Evolutionary conservation across 2,888 invertebrate genomes (phyloP).

Genomic region (Dione juno): DNA sequence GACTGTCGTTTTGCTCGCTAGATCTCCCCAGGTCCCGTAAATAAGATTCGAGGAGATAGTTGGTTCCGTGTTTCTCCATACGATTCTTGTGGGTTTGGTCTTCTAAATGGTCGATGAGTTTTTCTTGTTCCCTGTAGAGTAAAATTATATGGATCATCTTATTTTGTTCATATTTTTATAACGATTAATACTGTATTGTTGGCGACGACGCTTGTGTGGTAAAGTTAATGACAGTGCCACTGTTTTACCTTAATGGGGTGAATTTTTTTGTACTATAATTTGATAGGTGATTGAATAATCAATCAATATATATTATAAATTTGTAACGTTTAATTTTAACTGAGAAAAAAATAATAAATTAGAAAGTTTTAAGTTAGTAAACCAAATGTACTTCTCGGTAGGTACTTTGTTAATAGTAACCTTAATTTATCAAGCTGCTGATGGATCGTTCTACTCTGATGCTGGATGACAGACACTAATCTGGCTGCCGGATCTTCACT

Average conservation of each 20-base stretch:
- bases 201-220: too few species aligned
- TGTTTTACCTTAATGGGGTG: too few species aligned
- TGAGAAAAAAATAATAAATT: too few species aligned
- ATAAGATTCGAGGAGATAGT: slow-evolving; percentile 91
- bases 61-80: slow-evolving; percentile 89
- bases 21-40: slow-evolving; percentile 78
- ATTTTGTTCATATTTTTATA: too few species aligned
- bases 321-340: too few species aligned
- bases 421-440: slow-evolving; percentile 78
- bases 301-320: too few species aligned
- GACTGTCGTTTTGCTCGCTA: slow-evolving; percentile 79
- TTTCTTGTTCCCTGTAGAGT: slow-evolving; percentile 86
- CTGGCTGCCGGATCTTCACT: slow-evolving; percentile 73
- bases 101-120: slow-evolving; percentile 90
- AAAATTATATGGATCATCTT: neutral
- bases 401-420: slow-evolving; percentile 48
- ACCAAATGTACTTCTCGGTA: too few species aligned
- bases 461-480: slow-evolving; percentile 76
- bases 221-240: too few species aligned
- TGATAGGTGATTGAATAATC: too few species aligned
- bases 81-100: slow-evolving; percentile 89
- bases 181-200: too few species aligned
- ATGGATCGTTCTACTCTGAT: slow-evolving; percentile 77
- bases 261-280: too few species aligned
- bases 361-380: too few species aligned